These are phyloP conservation scores for Sebastes wilsoni DNA, from an alignment of 2,797 vertebrate genomes.

Conservation along the genomic window DNA sequence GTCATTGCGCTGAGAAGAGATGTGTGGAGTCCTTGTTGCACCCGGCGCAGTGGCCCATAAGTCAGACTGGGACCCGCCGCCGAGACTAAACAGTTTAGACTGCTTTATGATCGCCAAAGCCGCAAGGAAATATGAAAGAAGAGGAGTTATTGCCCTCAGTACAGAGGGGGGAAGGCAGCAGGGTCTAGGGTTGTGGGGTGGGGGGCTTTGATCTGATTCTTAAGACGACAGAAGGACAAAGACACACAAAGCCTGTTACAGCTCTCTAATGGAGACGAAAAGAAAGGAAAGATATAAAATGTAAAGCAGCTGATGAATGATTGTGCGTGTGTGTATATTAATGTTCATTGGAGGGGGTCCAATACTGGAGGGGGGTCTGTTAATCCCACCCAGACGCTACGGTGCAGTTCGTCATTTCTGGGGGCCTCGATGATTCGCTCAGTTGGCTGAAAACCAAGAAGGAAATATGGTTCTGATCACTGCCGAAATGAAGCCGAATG, in stretches of 20 bases:
- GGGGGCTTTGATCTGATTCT: conserved; percentile 72
- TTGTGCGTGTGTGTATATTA: conserved; percentile 17
- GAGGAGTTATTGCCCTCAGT: conserved; percentile 67
- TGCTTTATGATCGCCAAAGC: conserved; percentile 73
- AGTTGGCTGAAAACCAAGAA: conserved; percentile 60
- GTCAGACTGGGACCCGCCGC: conserved; percentile 68
- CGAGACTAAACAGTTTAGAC: conserved; percentile 85
- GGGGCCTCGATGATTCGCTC: conserved; percentile 60
- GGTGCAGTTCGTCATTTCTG: conserved; percentile 37
- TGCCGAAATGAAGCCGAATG: conserved; percentile 4
- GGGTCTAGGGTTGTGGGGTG: conserved; percentile 4
- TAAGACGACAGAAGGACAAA: conserved; percentile 53
- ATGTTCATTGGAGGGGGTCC: conserved; percentile 34
- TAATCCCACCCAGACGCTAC: conserved; percentile 74
- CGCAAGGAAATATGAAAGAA: conserved; percentile 77
- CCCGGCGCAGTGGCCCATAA: conserved; percentile 62
- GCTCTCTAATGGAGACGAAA: conserved; percentile 50
- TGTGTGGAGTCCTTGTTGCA: conserved; percentile 47
- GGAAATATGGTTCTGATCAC: conserved; percentile 80
- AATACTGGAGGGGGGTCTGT: conserved; percentile 28
- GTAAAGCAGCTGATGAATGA: conserved; percentile 25
- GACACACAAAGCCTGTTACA: conserved; percentile 48
- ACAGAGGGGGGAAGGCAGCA: conserved; percentile 17
- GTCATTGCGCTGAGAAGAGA: neutral
- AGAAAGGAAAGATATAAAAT: conserved; percentile 35